These are phyloP conservation scores for Luidia sarsii DNA, from an alignment of 53 echinoderm and acorn worm species.

Conservation along the genomic window DNA sequence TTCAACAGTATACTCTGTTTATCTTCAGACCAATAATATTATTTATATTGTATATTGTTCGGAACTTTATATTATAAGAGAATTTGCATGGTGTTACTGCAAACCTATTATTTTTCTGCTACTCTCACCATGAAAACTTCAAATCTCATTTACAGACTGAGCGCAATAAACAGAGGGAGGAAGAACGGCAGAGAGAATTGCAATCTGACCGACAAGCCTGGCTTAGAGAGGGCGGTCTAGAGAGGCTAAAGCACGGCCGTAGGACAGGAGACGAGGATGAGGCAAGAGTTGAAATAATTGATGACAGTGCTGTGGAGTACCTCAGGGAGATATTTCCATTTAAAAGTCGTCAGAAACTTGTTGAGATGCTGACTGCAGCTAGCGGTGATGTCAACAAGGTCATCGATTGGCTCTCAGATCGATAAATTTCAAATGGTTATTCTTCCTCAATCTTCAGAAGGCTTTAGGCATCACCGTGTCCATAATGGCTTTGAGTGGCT, in stretches of 20 bases:
- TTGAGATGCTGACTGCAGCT: constrained; percentile 23
- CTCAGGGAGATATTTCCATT: constrained; percentile 20
- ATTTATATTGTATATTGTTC: no score
- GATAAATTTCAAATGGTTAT: no score
- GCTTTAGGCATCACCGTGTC: no score
- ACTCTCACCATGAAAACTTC: no score
- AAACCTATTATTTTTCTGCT: no score
- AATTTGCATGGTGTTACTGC: no score
- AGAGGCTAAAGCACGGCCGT: background rate
- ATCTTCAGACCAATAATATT: no score
- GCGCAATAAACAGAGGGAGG: constrained; percentile 5
- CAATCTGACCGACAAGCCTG: background rate
- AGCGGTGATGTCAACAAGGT: constrained; percentile 28
- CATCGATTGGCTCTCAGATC: constrained; percentile 45
- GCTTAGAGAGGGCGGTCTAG: constrained; percentile 10
- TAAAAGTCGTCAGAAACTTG: constrained; percentile 9
- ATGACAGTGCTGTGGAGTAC: background rate
- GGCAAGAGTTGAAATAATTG: background rate
- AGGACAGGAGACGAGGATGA: background rate
- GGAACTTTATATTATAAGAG: no score
- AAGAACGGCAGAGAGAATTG: constrained; percentile 8
- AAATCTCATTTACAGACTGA: constrained; percentile 16
- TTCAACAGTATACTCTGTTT: no score
- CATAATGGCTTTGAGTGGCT: no score
- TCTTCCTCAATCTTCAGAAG: no score